Evolutionary conservation across 2,888 invertebrate species (phyloP).

Genomic region (Tipula vernalis): DNA sequence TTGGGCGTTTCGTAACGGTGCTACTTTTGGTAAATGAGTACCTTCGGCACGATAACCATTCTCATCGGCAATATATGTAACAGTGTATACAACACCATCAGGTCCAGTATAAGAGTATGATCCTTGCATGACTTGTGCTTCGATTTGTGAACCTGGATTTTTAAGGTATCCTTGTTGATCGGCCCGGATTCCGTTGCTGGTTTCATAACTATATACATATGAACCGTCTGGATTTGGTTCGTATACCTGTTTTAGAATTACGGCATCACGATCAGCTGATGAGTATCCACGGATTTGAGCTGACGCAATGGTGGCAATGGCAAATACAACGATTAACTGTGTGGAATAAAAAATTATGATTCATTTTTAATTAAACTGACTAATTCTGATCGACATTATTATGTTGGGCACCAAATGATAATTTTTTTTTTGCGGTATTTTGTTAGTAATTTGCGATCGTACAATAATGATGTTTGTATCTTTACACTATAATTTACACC

Average conservation of each 20-base stretch:
- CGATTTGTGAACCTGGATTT: slow-evolving; percentile 43
- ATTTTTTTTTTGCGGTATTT: background rate
- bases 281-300: slow-evolving; percentile 31
- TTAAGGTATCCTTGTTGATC: slow-evolving; percentile 49
- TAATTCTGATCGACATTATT: background rate
- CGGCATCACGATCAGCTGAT: slow-evolving; percentile 34
- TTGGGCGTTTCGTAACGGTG: slow-evolving; percentile 26
- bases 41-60: slow-evolving; percentile 39
- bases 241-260: slow-evolving; percentile 38
- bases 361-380: background rate
- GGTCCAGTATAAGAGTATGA: slow-evolving; percentile 45
- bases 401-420: background rate
- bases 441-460: background rate
- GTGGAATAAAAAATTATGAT: background rate
- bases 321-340: slow-evolving; percentile 31
- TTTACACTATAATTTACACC: background rate
- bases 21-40: slow-evolving; percentile 37
- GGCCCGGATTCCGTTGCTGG: slow-evolving; percentile 49
- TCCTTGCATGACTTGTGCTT: slow-evolving; percentile 45
- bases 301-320: slow-evolving; percentile 23
- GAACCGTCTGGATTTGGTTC: slow-evolving; percentile 40
- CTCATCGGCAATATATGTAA: slow-evolving; percentile 39
- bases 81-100: slow-evolving; percentile 42
- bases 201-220: slow-evolving; percentile 46
- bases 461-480: background rate